Evolutionary conservation across 2,797 vertebrate genomes (phyloP).

Genomic region (Anguilla pacifica): DNA sequence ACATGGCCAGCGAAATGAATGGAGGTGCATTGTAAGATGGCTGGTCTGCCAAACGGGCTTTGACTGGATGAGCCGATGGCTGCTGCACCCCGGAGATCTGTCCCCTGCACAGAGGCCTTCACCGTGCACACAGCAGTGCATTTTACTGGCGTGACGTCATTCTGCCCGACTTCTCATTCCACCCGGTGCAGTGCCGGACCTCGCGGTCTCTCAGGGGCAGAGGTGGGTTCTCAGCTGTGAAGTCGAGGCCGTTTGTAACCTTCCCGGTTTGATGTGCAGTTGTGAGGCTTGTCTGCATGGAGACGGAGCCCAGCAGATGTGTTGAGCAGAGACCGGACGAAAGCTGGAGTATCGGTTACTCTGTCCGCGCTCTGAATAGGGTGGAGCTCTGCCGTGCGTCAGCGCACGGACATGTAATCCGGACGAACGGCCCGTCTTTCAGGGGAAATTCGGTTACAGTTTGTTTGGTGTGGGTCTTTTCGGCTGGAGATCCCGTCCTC

Average conservation of each 20-base stretch:
- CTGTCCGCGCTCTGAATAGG: neutral
- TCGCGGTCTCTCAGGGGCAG: too few species aligned
- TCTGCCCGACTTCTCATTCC: neutral
- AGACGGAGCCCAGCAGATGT: neutral
- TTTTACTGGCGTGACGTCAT: neutral
- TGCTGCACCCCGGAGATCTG: neutral
- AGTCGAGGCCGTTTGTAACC: neutral
- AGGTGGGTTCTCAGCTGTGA: neutral
- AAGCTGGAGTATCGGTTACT: neutral
- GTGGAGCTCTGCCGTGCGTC: neutral
- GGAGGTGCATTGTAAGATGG: constrained; percentile 6
- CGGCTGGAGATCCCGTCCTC: neutral
- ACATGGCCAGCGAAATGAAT: neutral
- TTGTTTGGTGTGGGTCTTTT: neutral
- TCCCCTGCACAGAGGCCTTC: neutral
- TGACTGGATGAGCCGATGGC: neutral
- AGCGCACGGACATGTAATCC: neutral
- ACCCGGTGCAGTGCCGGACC: neutral
- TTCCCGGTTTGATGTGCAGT: neutral
- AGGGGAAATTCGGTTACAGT: neutral
- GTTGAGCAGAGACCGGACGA: neutral
- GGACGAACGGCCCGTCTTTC: neutral
- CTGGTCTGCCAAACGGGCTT: neutral
- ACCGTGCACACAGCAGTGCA: neutral
- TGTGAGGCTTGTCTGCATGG: neutral